Evolutionary conservation across 2,888 invertebrate species (phyloP).

Genomic region (Rhaphigaster nebulosa): DNA sequence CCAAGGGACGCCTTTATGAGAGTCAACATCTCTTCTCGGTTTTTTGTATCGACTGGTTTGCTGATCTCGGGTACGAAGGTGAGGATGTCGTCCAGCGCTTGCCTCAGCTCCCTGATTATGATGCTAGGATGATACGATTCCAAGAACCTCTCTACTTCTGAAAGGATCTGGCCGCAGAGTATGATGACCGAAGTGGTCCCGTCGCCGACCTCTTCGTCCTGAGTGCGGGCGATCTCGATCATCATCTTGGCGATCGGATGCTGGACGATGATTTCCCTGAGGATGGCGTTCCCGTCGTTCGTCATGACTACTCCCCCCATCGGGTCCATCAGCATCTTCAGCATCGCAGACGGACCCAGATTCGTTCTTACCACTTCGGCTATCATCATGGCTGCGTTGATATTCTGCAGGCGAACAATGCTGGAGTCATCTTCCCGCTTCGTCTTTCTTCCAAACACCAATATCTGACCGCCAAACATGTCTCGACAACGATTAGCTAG

Average conservation of each 20-base stretch:
- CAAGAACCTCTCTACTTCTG: constrained; percentile 80
- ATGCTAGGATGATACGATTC: constrained; percentile 97
- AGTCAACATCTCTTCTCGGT: constrained; percentile 85
- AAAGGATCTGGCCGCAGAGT: constrained; percentile 95
- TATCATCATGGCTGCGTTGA: constrained; percentile 98
- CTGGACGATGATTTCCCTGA: constrained; percentile 96
- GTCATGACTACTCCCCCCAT: constrained; percentile 99
- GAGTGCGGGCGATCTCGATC: constrained; percentile 99
- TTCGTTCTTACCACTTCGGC: constrained; percentile 99
- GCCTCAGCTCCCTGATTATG: constrained; percentile 93
- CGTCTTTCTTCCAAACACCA: constrained; percentile 83
- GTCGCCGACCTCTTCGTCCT: constrained; percentile 99
- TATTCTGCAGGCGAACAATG: constrained; percentile 94
- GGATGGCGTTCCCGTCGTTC: constrained; percentile 99
- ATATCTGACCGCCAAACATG: constrained; percentile 47
- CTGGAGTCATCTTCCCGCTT: constrained; percentile 97
- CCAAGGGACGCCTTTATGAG: constrained; percentile 95
- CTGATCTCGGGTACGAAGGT: constrained; percentile 75
- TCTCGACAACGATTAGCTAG: background rate
- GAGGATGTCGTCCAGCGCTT: constrained; percentile 94
- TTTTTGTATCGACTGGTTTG: constrained; percentile 78
- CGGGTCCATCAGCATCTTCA: constrained; percentile 99
- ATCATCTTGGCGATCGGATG: constrained; percentile 99
- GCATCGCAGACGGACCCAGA: constrained; percentile 98
- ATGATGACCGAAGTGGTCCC: constrained; percentile 99